Conservation (phyloP, 2,888 invertebrate species). For the Rhabditoides inermis region DNA sequence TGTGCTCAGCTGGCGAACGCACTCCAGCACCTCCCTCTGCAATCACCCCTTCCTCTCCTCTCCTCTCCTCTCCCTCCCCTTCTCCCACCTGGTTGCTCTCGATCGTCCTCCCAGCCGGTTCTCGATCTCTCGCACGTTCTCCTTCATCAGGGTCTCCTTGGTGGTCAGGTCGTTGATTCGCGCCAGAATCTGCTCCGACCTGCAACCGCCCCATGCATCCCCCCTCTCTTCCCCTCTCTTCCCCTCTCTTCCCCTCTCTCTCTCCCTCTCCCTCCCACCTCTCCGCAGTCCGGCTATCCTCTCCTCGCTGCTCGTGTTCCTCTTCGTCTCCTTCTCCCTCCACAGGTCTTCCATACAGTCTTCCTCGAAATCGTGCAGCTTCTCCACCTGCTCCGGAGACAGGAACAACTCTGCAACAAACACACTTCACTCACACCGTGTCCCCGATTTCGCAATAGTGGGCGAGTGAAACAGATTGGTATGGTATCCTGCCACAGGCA, state of each 20-base stretch:
- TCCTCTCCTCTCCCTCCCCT: not conserved
- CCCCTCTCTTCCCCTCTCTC: not conserved
- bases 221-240: not conserved
- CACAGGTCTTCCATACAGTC: constrained; percentile 89
- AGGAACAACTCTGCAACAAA: constrained; percentile 68
- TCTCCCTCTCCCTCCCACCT: constrained; percentile 39
- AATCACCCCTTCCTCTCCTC: not conserved
- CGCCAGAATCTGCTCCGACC: constrained; percentile 54
- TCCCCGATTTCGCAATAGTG: no score
- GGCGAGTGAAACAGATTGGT: no score
- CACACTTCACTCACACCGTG: no score
- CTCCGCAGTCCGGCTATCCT: constrained; percentile 55
- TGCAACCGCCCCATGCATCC: not conserved
- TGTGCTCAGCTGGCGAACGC: constrained; percentile 19
- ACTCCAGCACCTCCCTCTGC: constrained; percentile 20
- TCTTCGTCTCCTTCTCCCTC: constrained; percentile 70
- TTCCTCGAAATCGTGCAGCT: constrained; percentile 87
- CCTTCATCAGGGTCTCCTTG: constrained; percentile 34
- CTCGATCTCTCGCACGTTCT: constrained; percentile 34
- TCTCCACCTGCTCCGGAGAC: constrained; percentile 82
- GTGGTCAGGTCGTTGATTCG: constrained; percentile 55
- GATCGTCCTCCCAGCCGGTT: constrained; percentile 29
- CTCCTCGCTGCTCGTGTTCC: constrained; percentile 54
- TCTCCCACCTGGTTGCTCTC: constrained; percentile 31
- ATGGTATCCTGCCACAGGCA: no score